phyloP scores from a whole-genome alignment of 2,113 vertebrate species.

The Elephas maximus region DNA sequence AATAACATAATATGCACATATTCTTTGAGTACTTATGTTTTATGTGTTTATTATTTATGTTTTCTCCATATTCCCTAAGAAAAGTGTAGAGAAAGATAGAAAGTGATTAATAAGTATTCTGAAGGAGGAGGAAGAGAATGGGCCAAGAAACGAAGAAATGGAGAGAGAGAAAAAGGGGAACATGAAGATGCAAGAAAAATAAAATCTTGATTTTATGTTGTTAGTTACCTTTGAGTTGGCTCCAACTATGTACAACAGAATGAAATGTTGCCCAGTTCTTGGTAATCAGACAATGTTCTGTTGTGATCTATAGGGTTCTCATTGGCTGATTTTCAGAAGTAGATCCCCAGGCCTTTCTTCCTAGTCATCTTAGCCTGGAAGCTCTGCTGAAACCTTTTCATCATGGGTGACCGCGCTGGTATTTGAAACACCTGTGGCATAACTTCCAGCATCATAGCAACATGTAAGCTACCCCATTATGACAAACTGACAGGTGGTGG shows the following conservation, averaged over 20 bases:
- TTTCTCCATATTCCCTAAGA: conserved; percentile 18
- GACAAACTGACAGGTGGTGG: too few species aligned
- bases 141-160: background rate
- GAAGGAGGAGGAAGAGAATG: background rate
- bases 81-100: background rate
- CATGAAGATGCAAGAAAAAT: background rate
- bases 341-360: background rate
- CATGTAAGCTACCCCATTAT: too few species aligned
- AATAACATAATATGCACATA: background rate
- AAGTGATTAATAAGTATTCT: background rate
- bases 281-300: too few species aligned
- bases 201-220: background rate
- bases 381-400: background rate
- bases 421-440: background rate
- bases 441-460: too few species aligned
- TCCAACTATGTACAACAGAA: background rate
- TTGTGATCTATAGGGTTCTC: background rate
- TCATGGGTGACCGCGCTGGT: background rate
- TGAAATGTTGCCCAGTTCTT: too few species aligned
- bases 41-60: background rate
- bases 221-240: background rate
- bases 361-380: background rate
- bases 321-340: background rate
- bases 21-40: background rate
- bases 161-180: background rate